phyloP scores from a whole-genome alignment of 2,797 vertebrate species.

The Coreius guichenoti region DNA sequence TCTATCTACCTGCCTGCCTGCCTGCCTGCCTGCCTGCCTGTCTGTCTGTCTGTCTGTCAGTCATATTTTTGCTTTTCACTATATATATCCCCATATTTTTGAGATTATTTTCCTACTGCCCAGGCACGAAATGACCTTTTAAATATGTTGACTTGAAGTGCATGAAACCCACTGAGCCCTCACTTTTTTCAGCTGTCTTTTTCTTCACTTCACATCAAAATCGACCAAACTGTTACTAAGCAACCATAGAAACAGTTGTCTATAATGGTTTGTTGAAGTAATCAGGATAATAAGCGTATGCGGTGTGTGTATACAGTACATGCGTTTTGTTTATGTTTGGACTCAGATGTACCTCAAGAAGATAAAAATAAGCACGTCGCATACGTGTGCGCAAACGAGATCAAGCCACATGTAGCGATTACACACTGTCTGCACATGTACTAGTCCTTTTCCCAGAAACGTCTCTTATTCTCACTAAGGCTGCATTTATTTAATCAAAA shows the following conservation, averaged over 20 bases:
- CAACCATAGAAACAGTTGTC: constrained; percentile 32
- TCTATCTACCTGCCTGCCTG: not conserved
- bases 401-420: not conserved
- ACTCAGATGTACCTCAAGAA: not conserved
- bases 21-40: too few relatives aligned
- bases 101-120: not conserved
- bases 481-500: not conserved
- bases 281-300: constrained; percentile 8
- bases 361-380: constrained; percentile 13
- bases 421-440: not conserved
- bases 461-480: not conserved
- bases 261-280: constrained; percentile 33
- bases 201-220: constrained; percentile 36
- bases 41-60: not conserved
- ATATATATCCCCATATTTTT: not conserved
- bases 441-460: not conserved
- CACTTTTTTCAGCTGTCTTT: constrained; percentile 33
- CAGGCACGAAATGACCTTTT: constrained; percentile 40
- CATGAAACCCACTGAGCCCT: constrained; percentile 33
- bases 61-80: not conserved
- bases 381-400: not conserved
- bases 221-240: constrained; percentile 31
- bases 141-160: constrained; percentile 42
- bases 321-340: constrained; percentile 46
- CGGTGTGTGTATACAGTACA: constrained; percentile 18